Evolutionary conservation across 2,888 invertebrate species (phyloP).

Genomic region (Parnassius glacialis): DNA sequence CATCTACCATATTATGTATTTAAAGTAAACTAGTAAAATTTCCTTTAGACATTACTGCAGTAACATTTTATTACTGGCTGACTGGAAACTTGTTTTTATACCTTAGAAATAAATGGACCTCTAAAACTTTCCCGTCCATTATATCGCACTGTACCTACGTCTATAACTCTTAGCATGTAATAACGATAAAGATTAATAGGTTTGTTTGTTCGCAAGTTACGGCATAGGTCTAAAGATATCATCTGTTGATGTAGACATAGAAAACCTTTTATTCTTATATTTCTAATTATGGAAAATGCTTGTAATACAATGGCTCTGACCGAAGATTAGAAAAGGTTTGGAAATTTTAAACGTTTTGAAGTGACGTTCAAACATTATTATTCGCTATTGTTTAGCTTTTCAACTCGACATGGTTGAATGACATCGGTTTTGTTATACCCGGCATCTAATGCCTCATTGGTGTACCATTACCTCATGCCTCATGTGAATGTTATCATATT

Average conservation of each 20-base stretch:
- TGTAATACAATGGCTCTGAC: too few relatives aligned
- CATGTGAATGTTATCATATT: conserved; percentile 10
- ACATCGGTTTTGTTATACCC: conserved; percentile 15
- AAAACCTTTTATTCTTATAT: background rate
- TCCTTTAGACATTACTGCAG: too few relatives aligned
- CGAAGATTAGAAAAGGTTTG: too few relatives aligned
- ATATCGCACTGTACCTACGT: background rate
- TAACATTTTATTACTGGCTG: too few relatives aligned
- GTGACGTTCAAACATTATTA: conserved; percentile 3
- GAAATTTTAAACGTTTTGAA: background rate
- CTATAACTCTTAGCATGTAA: background rate
- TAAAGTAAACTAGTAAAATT: too few relatives aligned
- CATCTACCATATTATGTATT: too few relatives aligned
- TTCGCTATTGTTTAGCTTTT: conserved; percentile 10
- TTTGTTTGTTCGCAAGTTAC: conserved; percentile 8
- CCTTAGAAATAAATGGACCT: too few relatives aligned
- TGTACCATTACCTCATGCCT: conserved; percentile 2
- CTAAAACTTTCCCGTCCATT: too few relatives aligned
- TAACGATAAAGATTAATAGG: conserved; percentile 4
- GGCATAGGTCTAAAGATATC: background rate
- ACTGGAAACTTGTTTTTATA: too few relatives aligned
- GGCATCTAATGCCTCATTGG: conserved; percentile 6
- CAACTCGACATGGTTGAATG: conserved; percentile 15
- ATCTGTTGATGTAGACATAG: background rate
- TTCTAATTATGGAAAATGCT: background rate